phyloP scores from a whole-genome alignment of 2,113 vertebrate species.

The Chloropsis cyanopogon region DNA sequence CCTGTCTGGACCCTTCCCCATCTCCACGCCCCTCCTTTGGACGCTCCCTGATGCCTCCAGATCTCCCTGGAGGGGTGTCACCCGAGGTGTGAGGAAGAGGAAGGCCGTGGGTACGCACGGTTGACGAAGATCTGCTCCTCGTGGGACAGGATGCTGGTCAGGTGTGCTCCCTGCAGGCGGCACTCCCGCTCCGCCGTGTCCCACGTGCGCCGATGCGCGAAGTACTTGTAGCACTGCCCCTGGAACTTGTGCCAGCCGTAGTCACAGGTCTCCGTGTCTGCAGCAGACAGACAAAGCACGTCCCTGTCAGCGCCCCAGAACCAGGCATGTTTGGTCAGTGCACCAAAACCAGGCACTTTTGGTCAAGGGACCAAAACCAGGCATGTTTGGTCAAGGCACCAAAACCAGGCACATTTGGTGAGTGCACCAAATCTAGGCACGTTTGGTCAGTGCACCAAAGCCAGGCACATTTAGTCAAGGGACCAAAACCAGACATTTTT shows the following conservation, averaged over 20 bases:
- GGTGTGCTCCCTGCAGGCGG: slow-evolving; percentile 89
- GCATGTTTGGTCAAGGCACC: fast-evolving
- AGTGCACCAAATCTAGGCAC: neutral
- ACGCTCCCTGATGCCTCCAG: neutral
- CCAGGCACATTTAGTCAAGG: too few species aligned
- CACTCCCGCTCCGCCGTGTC: slow-evolving; percentile 95
- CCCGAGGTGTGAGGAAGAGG: fast-evolving
- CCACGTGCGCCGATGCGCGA: slow-evolving; percentile 89
- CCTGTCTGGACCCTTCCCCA: neutral
- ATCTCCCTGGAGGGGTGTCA: fast-evolving
- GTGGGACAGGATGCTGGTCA: slow-evolving; percentile 87
- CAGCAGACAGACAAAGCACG: neutral
- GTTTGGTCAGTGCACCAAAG: too few species aligned
- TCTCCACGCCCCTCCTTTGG: neutral
- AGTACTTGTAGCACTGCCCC: slow-evolving; percentile 95
- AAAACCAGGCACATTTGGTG: fast-evolving
- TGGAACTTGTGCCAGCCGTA: slow-evolving; percentile 99
- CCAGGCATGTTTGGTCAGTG: neutral
- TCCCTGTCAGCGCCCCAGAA: neutral
- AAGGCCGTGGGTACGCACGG: slow-evolving; percentile 75
- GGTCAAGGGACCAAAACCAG: neutral
- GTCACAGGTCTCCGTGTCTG: slow-evolving; percentile 91
- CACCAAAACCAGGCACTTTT: neutral
- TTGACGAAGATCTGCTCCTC: slow-evolving; percentile 95
- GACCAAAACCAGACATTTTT: neutral